Percentiles rank a stretch among this genome's conserved stretches.
Evolutionary conservation across 2,113 vertebrate species (phyloP).

Genomic region (Raja brachyura): DNA sequence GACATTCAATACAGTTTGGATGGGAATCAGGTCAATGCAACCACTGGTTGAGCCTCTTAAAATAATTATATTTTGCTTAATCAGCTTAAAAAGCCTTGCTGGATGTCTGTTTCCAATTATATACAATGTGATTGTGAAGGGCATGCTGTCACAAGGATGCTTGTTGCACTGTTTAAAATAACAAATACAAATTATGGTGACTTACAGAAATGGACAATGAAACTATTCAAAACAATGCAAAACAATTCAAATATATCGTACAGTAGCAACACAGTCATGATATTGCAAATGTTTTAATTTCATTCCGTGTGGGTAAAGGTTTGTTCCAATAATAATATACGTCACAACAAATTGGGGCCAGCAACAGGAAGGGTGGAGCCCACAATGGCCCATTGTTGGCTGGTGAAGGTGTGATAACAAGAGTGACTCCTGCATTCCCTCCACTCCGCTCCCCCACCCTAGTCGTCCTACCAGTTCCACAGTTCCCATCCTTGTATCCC

Average conservation of each 20-base stretch:
- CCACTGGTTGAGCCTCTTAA: constrained; percentile 21
- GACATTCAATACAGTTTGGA: background rate
- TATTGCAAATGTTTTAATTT: background rate
- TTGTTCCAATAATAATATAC: no score
- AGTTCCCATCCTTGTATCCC: no score
- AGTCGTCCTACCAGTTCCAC: no score
- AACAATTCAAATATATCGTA: background rate
- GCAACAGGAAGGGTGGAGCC: no score
- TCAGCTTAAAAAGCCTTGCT: constrained; percentile 36
- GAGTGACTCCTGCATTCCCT: no score
- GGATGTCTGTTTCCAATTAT: constrained; percentile 12
- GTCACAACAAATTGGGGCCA: no score
- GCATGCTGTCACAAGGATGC: constrained; percentile 22
- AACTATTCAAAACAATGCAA: background rate
- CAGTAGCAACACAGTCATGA: background rate
- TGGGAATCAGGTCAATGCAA: background rate
- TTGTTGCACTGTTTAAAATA: background rate
- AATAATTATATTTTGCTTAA: constrained; percentile 33
- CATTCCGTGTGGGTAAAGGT: background rate
- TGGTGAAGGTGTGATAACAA: no score
- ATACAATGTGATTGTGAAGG: constrained; percentile 18
- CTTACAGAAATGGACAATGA: background rate
- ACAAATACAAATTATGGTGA: constrained; percentile 1
- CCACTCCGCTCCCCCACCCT: no score
- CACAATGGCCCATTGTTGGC: no score